These are phyloP conservation scores for Holothuria leucospilota DNA, from an alignment of 53 echinoderm and acorn worm genomes.

Conservation along the genomic window DNA sequence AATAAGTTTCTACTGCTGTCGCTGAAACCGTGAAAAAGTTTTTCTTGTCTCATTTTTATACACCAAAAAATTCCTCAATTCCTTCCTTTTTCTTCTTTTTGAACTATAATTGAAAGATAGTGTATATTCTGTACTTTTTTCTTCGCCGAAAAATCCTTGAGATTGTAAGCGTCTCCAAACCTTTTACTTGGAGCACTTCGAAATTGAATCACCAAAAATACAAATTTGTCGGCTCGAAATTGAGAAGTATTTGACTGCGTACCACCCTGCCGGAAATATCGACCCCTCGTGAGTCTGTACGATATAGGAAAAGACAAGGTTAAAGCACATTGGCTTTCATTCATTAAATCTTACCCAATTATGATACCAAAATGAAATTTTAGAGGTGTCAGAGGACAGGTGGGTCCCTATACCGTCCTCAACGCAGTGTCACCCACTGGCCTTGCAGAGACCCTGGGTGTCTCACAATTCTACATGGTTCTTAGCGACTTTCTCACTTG, in stretches of 20 bases:
- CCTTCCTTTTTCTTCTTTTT: too few species aligned
- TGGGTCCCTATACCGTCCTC: conserved; percentile 9
- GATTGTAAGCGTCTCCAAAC: conserved; percentile 4
- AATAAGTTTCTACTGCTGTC: too few species aligned
- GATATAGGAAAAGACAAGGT: conserved; percentile 23
- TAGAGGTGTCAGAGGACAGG: conserved; percentile 31
- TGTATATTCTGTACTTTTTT: too few species aligned
- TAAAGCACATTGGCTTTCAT: background rate
- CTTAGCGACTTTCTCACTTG: conserved; percentile 15
- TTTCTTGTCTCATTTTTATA: too few species aligned
- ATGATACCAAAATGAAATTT: conserved; percentile 32
- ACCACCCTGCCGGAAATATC: conserved; percentile 16
- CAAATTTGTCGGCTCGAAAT: conserved; percentile 2
- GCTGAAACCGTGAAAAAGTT: too few species aligned
- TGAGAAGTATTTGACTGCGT: too few species aligned
- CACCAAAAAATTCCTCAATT: too few species aligned
- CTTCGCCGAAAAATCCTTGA: too few species aligned
- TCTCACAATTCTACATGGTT: background rate
- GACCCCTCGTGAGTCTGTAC: background rate
- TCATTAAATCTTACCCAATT: conserved; percentile 43
- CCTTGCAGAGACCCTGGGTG: background rate
- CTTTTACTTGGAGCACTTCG: background rate
- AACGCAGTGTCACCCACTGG: background rate
- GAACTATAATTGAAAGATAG: too few species aligned
- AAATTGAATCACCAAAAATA: conserved; percentile 13